Conservation (phyloP, 2,888 invertebrate species). For the Rhagonycha fulva region DNA sequence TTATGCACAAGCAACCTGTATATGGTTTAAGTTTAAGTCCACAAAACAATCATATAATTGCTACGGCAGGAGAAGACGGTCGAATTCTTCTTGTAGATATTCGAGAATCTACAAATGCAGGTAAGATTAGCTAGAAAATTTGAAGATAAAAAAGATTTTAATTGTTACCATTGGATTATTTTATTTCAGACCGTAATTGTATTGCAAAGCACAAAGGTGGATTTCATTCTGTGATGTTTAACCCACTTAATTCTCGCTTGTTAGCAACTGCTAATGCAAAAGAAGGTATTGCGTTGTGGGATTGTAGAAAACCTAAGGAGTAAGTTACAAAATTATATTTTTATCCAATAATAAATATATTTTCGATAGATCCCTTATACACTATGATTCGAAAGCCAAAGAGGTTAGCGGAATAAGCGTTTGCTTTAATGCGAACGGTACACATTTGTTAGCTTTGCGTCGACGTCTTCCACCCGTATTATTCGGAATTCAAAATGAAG, state of each 20-base stretch:
- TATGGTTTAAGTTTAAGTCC: slow-evolving; percentile 90
- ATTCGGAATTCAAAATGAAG: slow-evolving; percentile 70
- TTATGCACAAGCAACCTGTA: slow-evolving; percentile 86
- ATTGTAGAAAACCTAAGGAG: slow-evolving; percentile 81
- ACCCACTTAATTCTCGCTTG: slow-evolving; percentile 80
- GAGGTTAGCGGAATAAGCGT: slow-evolving; percentile 87
- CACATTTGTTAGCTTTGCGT: slow-evolving; percentile 77
- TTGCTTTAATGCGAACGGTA: slow-evolving; percentile 82
- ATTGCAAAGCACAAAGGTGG: slow-evolving; percentile 72
- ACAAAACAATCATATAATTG: slow-evolving; percentile 78
- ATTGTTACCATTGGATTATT: slow-evolving; percentile 16
- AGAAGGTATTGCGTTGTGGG: slow-evolving; percentile 90
- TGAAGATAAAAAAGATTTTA: neutral
- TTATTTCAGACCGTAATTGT: slow-evolving; percentile 62
- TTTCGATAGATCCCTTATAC: slow-evolving; percentile 66
- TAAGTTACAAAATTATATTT: slow-evolving; percentile 57
- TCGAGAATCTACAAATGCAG: slow-evolving; percentile 59
- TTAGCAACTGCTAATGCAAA: slow-evolving; percentile 89
- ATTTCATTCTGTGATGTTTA: slow-evolving; percentile 96
- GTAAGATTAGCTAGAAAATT: neutral
- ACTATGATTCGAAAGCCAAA: slow-evolving; percentile 60
- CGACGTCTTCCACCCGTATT: slow-evolving; percentile 87
- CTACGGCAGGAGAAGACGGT: slow-evolving; percentile 93
- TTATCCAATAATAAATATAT: neutral
- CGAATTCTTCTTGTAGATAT: slow-evolving; percentile 85